Percentiles rank a stretch among this genome's conserved stretches.
These are phyloP conservation scores for Drosophila tristis DNA, from an alignment of 1,140 invertebrate species.

Conservation along the genomic window DNA sequence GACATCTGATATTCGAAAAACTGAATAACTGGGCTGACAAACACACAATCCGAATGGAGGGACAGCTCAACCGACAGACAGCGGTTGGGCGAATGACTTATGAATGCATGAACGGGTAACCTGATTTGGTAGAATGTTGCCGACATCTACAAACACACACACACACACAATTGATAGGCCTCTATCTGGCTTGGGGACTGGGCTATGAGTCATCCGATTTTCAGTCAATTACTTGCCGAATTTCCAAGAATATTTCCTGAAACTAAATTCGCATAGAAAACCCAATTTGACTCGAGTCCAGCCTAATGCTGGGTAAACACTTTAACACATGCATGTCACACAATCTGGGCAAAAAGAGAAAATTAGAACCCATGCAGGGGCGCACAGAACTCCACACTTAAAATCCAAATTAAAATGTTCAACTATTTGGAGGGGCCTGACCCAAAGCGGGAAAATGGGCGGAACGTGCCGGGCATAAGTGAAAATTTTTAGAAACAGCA, in stretches of 20 bases:
- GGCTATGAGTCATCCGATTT: too few relatives aligned
- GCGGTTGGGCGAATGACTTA: conserved; percentile 5
- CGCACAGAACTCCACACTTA: conserved; percentile 20
- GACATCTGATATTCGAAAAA: conserved; percentile 10
- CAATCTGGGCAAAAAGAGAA: conserved; percentile 64
- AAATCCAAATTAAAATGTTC: conserved; percentile 31
- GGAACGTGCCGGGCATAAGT: conserved; percentile 74
- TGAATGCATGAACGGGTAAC: conserved; percentile 13
- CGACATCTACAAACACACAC: too few relatives aligned
- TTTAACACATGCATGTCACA: conserved; percentile 12
- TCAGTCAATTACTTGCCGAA: not conserved
- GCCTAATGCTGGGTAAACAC: not conserved
- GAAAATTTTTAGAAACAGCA: conserved; percentile 66
- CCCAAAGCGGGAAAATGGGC: conserved; percentile 72
- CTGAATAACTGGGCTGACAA: too few relatives aligned
- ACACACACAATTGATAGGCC: too few relatives aligned
- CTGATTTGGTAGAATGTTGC: conserved; percentile 4
- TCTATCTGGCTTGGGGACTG: too few relatives aligned
- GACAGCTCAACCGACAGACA: not conserved
- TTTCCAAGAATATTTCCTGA: not conserved
- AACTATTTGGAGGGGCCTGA: conserved; percentile 51
- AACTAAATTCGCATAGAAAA: not conserved
- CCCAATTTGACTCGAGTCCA: not conserved
- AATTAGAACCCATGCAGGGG: conserved; percentile 21
- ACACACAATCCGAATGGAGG: not conserved